Percentiles rank a stretch among this genome's conserved stretches.
phyloP scores from a whole-genome alignment of 2,113 vertebrate species.

The Piaya cayana region DNA sequence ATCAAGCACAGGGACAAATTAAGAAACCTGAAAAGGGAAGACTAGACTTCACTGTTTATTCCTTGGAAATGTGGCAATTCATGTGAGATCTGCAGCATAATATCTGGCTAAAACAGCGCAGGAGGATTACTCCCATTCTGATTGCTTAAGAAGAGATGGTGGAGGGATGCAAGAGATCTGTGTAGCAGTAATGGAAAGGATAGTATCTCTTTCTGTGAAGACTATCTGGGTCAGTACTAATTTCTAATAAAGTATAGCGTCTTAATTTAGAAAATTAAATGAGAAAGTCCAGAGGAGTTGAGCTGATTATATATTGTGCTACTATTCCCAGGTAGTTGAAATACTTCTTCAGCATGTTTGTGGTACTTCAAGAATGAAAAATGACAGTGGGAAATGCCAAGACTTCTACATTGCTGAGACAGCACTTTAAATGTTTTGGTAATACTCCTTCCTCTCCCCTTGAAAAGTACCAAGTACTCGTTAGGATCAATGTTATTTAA shows the following conservation, averaged over 20 bases:
- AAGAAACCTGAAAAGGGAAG: not conserved
- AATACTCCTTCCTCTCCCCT: not conserved
- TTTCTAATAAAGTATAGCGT: not conserved
- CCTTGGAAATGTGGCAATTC: not conserved
- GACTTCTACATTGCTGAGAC: not conserved
- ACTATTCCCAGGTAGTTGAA: not conserved
- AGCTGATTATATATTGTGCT: not conserved
- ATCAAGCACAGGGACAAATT: not conserved
- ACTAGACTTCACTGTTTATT: not conserved
- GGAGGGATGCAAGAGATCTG: not conserved
- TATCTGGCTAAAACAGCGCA: rapidly evolving
- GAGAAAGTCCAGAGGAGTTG: not conserved
- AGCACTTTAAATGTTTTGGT: slow-evolving; percentile 1
- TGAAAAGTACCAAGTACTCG: not conserved
- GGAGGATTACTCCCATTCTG: not conserved
- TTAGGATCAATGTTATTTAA: not conserved
- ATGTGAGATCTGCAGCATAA: not conserved
- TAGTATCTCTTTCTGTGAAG: not conserved
- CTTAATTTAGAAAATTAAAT: not conserved
- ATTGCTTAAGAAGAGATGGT: not conserved
- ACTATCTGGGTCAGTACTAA: not conserved
- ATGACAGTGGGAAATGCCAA: slow-evolving; percentile 1
- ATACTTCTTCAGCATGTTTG: not conserved
- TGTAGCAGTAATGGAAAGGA: not conserved
- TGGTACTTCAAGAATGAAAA: not conserved